Evolutionary conservation across 2,888 invertebrate genomes (phyloP), one percentile per base, ranked within the genome.

Genomic region (Drosophila tripunctata): DNA sequence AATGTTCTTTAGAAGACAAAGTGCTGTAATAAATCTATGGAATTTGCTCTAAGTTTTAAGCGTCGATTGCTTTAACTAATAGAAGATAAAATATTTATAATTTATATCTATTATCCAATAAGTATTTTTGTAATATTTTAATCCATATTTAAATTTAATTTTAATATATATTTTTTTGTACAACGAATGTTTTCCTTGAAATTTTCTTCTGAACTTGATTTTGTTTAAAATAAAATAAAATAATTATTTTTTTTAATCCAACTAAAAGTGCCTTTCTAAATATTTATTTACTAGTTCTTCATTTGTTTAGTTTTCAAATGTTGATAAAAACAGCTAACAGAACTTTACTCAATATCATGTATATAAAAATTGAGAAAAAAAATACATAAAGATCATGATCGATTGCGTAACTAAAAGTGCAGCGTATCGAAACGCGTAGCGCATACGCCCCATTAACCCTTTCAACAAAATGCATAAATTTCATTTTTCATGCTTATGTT

Each of bases 391-490:
- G 35, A 30, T 50, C 41, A 33, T 69, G 75, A 75, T 75, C 75
- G 69, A 74, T 69, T 60, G 65, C 51, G 15, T 21, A 58, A 67
- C 54, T 33, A 30, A 31, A 65, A 60, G 40, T 66, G 54, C 57
- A 61, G 60, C 66, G 38, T 41, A 71, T 35, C 56, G 24, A 55
- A 52, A 40, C 14, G 70, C 63, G 45, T 64, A 56, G 60, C 44
- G 44, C 45, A 68, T 68, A 64, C 62, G 55, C 64, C 51, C 50
- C 67, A 82, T 85, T 82, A 67, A 57, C 63, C 83, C 76, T 79
- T 69, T 83, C 79, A 70, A 52, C 76, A 69, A 54, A 60, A 62
- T 44, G 15, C 76, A 81, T 87, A 73, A 85, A 67, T 67, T 75
- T 63, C 15, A 68, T 67, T 67, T 76, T 62, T 75, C 65, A 35